These are phyloP conservation scores for Seladonia tumulorum DNA, from an alignment of 2,888 invertebrate species.

Conservation along the genomic window DNA sequence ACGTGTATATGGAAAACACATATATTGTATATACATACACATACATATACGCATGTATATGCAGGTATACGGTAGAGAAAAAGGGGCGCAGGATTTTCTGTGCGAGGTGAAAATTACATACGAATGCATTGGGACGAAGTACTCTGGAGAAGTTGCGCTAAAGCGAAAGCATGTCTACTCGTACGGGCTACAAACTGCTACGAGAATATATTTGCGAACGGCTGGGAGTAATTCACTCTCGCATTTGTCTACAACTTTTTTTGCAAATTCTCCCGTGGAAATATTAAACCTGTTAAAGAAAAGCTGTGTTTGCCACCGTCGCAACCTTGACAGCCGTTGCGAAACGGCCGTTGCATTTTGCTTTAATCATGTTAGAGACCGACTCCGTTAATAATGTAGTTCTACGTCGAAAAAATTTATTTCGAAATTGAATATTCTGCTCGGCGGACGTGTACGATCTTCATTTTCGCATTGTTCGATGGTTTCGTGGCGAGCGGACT, in stretches of 20 bases:
- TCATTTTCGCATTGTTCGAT: neutral
- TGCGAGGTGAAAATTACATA: conserved; percentile 65
- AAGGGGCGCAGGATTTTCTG: conserved; percentile 50
- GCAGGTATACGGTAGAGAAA: conserved; percentile 54
- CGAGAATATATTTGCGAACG: conserved; percentile 60
- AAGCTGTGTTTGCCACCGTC: neutral
- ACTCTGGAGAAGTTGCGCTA: conserved; percentile 52
- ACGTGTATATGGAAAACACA: neutral
- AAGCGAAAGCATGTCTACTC: conserved; percentile 60
- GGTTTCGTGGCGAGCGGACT: neutral
- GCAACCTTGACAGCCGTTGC: neutral
- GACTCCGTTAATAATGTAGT: conserved; percentile 1
- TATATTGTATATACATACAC: neutral
- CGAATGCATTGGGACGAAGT: conserved; percentile 63
- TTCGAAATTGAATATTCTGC: neutral
- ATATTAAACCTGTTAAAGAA: conserved; percentile 50
- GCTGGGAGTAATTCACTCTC: conserved; percentile 58
- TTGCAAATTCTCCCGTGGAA: conserved; percentile 43
- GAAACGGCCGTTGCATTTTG: neutral
- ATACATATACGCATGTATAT: neutral
- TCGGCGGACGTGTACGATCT: neutral
- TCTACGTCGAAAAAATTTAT: neutral
- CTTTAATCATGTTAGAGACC: conserved; percentile 10
- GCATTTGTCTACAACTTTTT: conserved; percentile 54
- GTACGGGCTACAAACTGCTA: conserved; percentile 57